These are phyloP conservation scores for Sinodicranocentrus sp. DNA, from an alignment of 2,888 invertebrate species.

Conservation along the genomic window DNA sequence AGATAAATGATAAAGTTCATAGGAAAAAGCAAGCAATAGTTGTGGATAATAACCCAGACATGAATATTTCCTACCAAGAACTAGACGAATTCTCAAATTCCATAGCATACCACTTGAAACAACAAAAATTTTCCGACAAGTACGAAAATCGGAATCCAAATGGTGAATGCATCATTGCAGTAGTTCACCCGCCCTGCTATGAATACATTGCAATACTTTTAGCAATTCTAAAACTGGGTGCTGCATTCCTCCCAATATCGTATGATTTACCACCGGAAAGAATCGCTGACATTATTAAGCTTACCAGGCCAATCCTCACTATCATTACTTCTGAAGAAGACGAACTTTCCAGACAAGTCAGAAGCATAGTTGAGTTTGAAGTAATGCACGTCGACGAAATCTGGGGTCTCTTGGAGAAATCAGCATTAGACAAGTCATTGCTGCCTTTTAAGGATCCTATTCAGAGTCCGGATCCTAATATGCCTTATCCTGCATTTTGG, in stretches of 20 bases:
- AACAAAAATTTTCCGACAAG: conserved; percentile 5
- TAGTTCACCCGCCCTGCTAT: conserved; percentile 67
- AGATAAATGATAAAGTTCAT: conserved; percentile 15
- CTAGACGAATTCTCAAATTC: conserved; percentile 51
- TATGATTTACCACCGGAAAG: conserved; percentile 32
- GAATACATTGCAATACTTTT: conserved; percentile 60
- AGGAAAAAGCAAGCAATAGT: conserved; percentile 33
- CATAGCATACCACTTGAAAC: conserved; percentile 38
- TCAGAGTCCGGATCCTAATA: conserved; percentile 6
- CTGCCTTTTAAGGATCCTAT: conserved; percentile 30
- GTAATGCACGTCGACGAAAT: conserved; percentile 39
- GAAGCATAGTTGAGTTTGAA: not conserved
- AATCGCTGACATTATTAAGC: conserved; percentile 38
- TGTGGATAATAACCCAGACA: conserved; percentile 29
- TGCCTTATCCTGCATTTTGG: conserved; percentile 39
- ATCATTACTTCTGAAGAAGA: conserved; percentile 35
- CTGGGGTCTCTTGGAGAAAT: conserved; percentile 26
- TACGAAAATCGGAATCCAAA: conserved; percentile 63
- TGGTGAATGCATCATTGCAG: conserved; percentile 65
- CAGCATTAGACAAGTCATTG: not conserved
- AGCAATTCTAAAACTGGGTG: conserved; percentile 61
- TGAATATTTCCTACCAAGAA: conserved; percentile 41
- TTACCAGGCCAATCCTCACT: conserved; percentile 43
- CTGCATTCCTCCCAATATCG: conserved; percentile 56
- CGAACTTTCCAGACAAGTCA: conserved; percentile 4